A percentile compares a stretch with the other conserved stretches of the same genome.
Evolutionary conservation across 37 sponge, comb jelly and placozoan species (phyloP).

Genomic region (Dysidea cf. avara): DNA sequence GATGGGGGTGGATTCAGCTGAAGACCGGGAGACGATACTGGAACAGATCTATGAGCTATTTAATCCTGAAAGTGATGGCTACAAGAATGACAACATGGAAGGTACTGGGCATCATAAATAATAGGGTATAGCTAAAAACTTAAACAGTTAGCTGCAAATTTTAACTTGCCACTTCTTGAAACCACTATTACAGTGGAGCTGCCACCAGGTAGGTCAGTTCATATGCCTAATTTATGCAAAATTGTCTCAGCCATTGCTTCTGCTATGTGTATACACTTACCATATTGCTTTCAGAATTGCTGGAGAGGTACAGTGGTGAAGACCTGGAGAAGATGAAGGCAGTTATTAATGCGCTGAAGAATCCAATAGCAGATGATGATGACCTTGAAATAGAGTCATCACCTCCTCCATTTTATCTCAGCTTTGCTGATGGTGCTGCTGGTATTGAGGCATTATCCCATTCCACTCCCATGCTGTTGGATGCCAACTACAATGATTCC

Average conservation of each 20-base stretch:
- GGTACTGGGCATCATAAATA: slow-evolving; percentile 14
- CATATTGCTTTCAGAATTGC: slow-evolving; percentile 18
- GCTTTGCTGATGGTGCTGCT: too few relatives aligned
- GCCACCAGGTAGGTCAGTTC: too few relatives aligned
- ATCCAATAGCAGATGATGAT: slow-evolving; percentile 1
- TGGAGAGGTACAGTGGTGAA: slow-evolving; percentile 35
- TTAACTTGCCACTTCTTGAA: neutral
- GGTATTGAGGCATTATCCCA: too few relatives aligned
- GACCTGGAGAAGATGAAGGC: slow-evolving; percentile 60
- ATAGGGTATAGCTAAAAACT: neutral
- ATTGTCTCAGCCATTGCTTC: too few relatives aligned
- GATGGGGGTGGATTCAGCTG: slow-evolving; percentile 44
- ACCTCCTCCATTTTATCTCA: neutral
- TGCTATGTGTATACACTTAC: too few relatives aligned
- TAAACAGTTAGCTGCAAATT: neutral
- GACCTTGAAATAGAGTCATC: slow-evolving; percentile 44
- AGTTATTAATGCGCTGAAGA: slow-evolving; percentile 43
- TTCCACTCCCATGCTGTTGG: too few relatives aligned
- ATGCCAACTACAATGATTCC: too few relatives aligned
- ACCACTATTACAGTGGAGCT: neutral
- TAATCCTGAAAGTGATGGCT: slow-evolving; percentile 30
- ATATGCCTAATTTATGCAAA: too few relatives aligned
- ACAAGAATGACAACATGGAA: slow-evolving; percentile 24
- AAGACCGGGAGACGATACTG: slow-evolving; percentile 53
- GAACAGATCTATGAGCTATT: slow-evolving; percentile 62